Percentiles rank a stretch among this genome's conserved stretches.
Evolutionary conservation across 2,113 vertebrate genomes (phyloP).

Genomic region (Danionella cerebrum): DNA sequence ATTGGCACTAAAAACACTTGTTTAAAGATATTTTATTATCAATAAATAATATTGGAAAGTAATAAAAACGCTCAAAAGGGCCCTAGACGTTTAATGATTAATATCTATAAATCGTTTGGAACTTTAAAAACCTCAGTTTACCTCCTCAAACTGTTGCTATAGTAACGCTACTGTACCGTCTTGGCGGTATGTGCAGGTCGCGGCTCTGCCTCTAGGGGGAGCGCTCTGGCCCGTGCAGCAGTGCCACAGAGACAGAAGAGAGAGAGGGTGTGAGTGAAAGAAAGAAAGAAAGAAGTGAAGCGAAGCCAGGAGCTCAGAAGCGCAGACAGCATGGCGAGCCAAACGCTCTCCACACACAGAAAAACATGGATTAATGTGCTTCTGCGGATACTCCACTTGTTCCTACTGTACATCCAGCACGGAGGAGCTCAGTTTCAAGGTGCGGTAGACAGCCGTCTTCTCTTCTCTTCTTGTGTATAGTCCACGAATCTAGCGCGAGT

Average conservation of each 20-base stretch:
- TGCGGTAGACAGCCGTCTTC: conserved; percentile 45
- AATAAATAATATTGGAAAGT: too few relatives aligned
- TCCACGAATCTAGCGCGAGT: background rate
- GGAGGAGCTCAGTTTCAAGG: conserved; percentile 83
- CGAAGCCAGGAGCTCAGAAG: background rate
- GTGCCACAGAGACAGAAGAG: background rate
- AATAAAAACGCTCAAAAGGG: too few relatives aligned
- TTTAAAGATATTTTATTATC: too few relatives aligned
- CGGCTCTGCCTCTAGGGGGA: conserved; percentile 22
- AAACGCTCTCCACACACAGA: conserved; percentile 75
- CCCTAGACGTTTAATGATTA: too few relatives aligned
- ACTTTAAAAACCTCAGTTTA: too few relatives aligned
- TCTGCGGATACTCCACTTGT: conserved; percentile 76
- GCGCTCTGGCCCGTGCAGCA: background rate
- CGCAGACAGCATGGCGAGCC: conserved; percentile 81
- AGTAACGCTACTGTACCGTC: too few relatives aligned
- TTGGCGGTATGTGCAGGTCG: too few relatives aligned
- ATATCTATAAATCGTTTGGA: too few relatives aligned
- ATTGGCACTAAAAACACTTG: too few relatives aligned
- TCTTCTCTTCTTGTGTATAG: too few relatives aligned
- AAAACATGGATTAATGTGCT: conserved; percentile 81
- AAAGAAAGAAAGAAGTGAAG: conserved; percentile 18
- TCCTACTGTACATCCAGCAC: conserved; percentile 73
- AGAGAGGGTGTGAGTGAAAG: background rate
- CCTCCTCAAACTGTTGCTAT: too few relatives aligned